Percentiles rank a stretch among this genome's conserved stretches.
These are phyloP conservation scores for Caprella mutica DNA, from an alignment of 2,888 invertebrate species.

Conservation along the genomic window DNA sequence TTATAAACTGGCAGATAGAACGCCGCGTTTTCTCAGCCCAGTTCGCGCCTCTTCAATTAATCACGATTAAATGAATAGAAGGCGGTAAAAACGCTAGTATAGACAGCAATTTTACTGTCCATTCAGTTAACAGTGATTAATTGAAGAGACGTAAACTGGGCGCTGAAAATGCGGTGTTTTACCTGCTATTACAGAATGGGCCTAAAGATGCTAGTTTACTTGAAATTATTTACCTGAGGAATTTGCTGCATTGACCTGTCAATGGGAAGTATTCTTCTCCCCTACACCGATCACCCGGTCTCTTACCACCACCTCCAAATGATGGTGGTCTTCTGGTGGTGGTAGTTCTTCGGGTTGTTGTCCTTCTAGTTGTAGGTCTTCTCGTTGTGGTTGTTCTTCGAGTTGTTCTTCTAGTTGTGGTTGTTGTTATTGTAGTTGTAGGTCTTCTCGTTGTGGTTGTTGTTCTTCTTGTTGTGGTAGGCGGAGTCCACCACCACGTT, in stretches of 20 bases:
- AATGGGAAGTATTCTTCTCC: slow-evolving; percentile 49
- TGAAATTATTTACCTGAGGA: slow-evolving; percentile 22
- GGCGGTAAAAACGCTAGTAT: too few relatives aligned
- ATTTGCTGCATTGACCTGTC: slow-evolving; percentile 38
- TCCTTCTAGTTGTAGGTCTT: slow-evolving; percentile 36
- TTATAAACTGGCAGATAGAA: too few relatives aligned
- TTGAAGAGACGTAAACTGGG: too few relatives aligned
- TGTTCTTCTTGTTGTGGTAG: slow-evolving; percentile 28
- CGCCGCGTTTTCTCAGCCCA: too few relatives aligned
- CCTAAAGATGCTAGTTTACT: not conserved
- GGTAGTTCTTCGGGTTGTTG: slow-evolving; percentile 38
- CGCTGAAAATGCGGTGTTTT: too few relatives aligned
- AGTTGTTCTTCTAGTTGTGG: not conserved
- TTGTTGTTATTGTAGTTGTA: slow-evolving; percentile 34
- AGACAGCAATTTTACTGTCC: too few relatives aligned
- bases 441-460: slow-evolving; percentile 37
- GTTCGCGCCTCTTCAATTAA: too few relatives aligned
- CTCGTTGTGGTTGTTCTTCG: slow-evolving; percentile 14
- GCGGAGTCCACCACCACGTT: slow-evolving; percentile 36
- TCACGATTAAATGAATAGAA: too few relatives aligned
- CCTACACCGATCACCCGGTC: slow-evolving; percentile 42
- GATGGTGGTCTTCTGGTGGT: slow-evolving; percentile 35
- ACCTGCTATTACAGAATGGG: too few relatives aligned
- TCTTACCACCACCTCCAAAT: slow-evolving; percentile 17
- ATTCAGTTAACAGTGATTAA: too few relatives aligned